Conservation (phyloP, 2,888 invertebrate species). For the Baronia brevicornis region DNA sequence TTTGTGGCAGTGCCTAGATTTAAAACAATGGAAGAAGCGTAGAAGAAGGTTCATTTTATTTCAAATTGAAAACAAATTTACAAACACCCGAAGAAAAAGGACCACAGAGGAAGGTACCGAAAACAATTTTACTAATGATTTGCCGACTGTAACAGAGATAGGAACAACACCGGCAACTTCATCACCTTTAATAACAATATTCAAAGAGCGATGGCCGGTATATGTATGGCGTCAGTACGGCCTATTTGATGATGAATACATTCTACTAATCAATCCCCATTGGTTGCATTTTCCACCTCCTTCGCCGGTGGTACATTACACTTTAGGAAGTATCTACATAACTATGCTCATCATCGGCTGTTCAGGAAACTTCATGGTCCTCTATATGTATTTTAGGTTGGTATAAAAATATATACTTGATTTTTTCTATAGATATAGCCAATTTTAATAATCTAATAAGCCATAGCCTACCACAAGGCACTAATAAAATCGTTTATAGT, state of each 20-base stretch:
- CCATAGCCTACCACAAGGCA: too few species aligned
- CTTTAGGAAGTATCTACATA: conserved; percentile 77
- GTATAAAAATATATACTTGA: too few species aligned
- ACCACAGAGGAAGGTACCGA: conserved; percentile 13
- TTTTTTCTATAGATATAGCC: too few species aligned
- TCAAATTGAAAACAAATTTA: conserved; percentile 9
- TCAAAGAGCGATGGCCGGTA: conserved; percentile 57
- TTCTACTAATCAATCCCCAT: conserved; percentile 77
- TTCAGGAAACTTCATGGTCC: conserved; percentile 81
- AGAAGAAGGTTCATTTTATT: conserved; percentile 31
- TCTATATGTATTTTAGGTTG: conserved; percentile 83
- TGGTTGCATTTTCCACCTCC: conserved; percentile 83
- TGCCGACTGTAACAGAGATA: conserved; percentile 9
- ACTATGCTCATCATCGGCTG: conserved; percentile 78
- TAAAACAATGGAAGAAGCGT: conserved; percentile 59
- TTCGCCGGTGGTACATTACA: conserved; percentile 69
- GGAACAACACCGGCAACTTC: conserved; percentile 7
- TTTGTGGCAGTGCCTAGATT: conserved; percentile 41
- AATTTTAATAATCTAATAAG: too few species aligned
- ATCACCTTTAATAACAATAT: conserved; percentile 30
- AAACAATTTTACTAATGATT: conserved; percentile 8
- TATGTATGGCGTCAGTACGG: conserved; percentile 69
- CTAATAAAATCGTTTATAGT: too few species aligned
- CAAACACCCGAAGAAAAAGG: conserved; percentile 22
- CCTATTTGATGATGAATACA: conserved; percentile 73